These are phyloP conservation scores for Rhynchomys soricoides DNA, from an alignment of 2,113 vertebrate genomes.

Conservation along the genomic window DNA sequence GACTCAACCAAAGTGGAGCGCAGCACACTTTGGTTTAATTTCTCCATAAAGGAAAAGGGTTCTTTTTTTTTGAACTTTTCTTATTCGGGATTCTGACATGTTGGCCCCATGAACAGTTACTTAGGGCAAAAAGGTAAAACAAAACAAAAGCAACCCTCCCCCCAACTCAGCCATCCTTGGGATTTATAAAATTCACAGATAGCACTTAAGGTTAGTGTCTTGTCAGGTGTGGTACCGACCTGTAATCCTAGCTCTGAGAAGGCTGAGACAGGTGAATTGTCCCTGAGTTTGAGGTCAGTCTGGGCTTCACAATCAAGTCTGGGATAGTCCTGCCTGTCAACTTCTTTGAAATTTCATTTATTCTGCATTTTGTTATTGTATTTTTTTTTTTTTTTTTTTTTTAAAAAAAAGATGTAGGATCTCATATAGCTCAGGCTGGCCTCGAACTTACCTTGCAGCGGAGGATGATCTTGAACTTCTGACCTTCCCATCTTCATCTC, in stretches of 20 bases:
- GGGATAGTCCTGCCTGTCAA: neutral
- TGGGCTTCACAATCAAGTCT: neutral
- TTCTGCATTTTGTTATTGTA: too few species aligned
- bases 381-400: neutral
- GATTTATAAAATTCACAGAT: constrained; percentile 11
- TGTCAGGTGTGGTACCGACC: neutral
- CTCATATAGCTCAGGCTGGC: neutral
- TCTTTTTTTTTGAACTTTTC: neutral
- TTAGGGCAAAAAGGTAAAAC: neutral
- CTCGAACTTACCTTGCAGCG: neutral
- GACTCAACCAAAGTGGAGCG: neutral
- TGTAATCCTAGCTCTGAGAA: neutral
- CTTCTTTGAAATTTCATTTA: neutral
- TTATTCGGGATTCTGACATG: neutral
- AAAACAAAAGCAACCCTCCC: neutral
- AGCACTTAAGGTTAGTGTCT: neutral
- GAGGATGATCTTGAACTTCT: neutral
- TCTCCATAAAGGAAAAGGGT: neutral
- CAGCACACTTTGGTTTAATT: neutral
- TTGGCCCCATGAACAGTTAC: neutral
- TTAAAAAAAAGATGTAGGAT: neutral
- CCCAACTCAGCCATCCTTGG: neutral
- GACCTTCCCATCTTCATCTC: neutral
- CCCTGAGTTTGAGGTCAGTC: neutral
- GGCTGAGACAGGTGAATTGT: neutral